Conservation (phyloP, 2,888 invertebrate genomes). For the Thymelicus lineola region DNA sequence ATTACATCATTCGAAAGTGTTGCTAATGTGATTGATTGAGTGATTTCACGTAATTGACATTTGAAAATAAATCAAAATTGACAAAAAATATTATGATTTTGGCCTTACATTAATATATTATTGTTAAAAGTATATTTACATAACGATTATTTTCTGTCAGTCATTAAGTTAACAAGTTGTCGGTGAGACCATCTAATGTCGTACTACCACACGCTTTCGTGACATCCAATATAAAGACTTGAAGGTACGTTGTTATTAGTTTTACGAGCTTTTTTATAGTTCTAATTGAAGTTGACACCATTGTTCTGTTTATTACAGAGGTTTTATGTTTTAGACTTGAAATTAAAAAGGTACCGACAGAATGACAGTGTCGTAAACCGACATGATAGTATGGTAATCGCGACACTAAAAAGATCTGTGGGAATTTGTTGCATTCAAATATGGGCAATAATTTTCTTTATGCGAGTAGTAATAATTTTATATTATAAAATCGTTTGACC, state of each 20-base stretch:
- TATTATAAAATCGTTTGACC: not conserved
- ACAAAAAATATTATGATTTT: no score
- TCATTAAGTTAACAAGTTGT: slow-evolving; percentile 8
- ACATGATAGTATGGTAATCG: slow-evolving; percentile 30
- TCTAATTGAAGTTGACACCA: slow-evolving; percentile 70
- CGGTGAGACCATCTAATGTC: slow-evolving; percentile 5
- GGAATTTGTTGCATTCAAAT: slow-evolving; percentile 20
- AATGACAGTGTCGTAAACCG: slow-evolving; percentile 24
- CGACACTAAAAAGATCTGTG: slow-evolving; percentile 24
- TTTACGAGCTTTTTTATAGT: slow-evolving; percentile 65
- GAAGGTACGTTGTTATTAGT: slow-evolving; percentile 59
- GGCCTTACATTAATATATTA: no score
- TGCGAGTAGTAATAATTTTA: not conserved
- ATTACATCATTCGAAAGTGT: no score
- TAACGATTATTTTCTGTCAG: not conserved
- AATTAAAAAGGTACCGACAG: slow-evolving; percentile 27
- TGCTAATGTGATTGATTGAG: no score
- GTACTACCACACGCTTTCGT: slow-evolving; percentile 20
- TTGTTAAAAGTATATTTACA: no score
- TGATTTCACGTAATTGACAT: no score
- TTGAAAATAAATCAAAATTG: no score
- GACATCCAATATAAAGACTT: slow-evolving; percentile 32
- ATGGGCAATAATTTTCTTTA: slow-evolving; percentile 19
- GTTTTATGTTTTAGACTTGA: slow-evolving; percentile 50
- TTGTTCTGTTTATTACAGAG: slow-evolving; percentile 43